Percentiles rank a stretch among this genome's conserved stretches.
Conservation (phyloP, 2,113 vertebrate species). For the Oryzias javanicus region DNA sequence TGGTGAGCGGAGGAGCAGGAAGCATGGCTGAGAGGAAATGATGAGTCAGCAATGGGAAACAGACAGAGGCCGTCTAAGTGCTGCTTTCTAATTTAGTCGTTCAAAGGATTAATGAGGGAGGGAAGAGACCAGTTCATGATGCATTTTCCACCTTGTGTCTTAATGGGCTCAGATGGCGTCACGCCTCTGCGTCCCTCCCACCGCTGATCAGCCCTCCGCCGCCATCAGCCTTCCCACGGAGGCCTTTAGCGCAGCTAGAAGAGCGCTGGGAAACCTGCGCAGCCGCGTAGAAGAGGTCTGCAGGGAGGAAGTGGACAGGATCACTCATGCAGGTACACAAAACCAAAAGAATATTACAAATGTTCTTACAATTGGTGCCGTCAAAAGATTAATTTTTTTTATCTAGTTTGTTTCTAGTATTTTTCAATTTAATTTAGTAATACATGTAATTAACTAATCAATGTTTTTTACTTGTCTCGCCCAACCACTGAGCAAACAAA, state of each 20-base stretch:
- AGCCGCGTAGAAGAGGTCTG: slow-evolving; percentile 68
- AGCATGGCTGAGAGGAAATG: slow-evolving; percentile 6
- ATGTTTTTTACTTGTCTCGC: no score
- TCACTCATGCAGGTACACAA: slow-evolving; percentile 52
- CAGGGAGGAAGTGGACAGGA: slow-evolving; percentile 66
- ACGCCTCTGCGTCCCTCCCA: slow-evolving; percentile 46
- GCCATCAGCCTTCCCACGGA: slow-evolving; percentile 34
- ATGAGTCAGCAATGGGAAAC: slow-evolving; percentile 45
- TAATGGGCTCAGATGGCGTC: slow-evolving; percentile 44
- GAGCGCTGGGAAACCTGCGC: slow-evolving; percentile 57
- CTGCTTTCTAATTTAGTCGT: slow-evolving; percentile 29
- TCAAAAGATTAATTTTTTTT: no score
- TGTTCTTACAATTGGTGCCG: not conserved
- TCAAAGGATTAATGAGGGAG: slow-evolving; percentile 4
- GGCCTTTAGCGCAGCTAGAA: slow-evolving; percentile 54
- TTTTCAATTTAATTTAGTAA: no score
- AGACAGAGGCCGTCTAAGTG: not conserved
- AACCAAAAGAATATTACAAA: not conserved
- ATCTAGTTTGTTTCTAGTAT: no score
- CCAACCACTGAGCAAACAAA: no score
- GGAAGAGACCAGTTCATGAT: not conserved
- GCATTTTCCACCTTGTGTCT: slow-evolving; percentile 28
- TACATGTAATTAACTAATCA: no score
- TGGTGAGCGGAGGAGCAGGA: not conserved
- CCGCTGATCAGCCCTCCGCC: slow-evolving; percentile 31